Percentiles rank a stretch among this genome's conserved stretches.
Conservation (phyloP, 2,888 invertebrate species). For the Calameuta filiformis region DNA sequence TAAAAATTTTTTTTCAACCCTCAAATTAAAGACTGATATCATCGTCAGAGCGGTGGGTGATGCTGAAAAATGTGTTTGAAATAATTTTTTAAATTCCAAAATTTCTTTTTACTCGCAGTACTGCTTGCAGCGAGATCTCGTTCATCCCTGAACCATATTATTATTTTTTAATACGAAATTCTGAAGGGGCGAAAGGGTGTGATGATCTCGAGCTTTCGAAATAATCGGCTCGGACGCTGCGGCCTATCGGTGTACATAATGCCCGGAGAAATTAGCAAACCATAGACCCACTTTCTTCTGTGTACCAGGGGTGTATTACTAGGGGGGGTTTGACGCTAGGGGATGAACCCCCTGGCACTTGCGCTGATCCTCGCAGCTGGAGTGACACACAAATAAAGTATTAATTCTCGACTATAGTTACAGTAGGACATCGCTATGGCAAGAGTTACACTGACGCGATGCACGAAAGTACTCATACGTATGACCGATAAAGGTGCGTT, state of each 20-base stretch:
- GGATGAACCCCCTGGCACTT: conserved; percentile 48
- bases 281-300: conserved; percentile 42
- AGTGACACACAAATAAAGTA: conserved; percentile 62
- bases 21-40: too few relatives aligned
- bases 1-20: not conserved
- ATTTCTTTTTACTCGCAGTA: not conserved
- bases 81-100: not conserved
- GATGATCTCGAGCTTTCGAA: conserved; percentile 46
- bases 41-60: too few relatives aligned
- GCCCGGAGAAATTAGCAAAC: conserved; percentile 59
- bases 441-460: not conserved
- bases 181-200: conserved; percentile 38
- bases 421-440: conserved; percentile 26
- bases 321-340: conserved; percentile 26
- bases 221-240: conserved; percentile 56
- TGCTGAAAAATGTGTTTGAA: not conserved
- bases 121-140: not conserved
- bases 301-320: conserved; percentile 47
- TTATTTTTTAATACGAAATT: not conserved
- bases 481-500: not conserved
- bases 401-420: conserved; percentile 54
- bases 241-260: conserved; percentile 36
- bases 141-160: not conserved
- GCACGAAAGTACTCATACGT: not conserved
- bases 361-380: conserved; percentile 63